Evolutionary conservation across 2,888 invertebrate species (phyloP).

Genomic region (Pyrocoelia pectoralis): DNA sequence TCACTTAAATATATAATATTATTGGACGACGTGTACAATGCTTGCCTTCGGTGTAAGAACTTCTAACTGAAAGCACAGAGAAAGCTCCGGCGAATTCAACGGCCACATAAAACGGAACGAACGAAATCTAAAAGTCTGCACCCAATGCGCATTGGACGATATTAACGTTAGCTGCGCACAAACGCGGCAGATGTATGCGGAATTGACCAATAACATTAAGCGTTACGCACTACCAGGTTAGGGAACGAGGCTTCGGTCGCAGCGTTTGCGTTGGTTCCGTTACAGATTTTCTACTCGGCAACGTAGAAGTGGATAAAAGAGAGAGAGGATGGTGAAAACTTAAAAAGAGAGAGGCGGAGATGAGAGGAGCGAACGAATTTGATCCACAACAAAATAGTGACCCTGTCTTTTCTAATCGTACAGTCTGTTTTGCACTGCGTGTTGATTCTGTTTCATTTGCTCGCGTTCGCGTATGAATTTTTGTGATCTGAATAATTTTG

Average conservation of each 20-base stretch:
- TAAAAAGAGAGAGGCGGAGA: slow-evolving; percentile 59
- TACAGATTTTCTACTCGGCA: slow-evolving; percentile 49
- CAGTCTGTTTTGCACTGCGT: slow-evolving; percentile 60
- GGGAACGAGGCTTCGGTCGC: slow-evolving; percentile 48
- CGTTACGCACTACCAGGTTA: slow-evolving; percentile 50
- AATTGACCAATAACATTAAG: slow-evolving; percentile 46
- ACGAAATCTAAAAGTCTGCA: slow-evolving; percentile 43
- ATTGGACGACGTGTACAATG: slow-evolving; percentile 55
- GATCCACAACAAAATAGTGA: slow-evolving; percentile 64
- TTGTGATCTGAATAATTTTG: slow-evolving; percentile 47
- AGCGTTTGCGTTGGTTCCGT: slow-evolving; percentile 48
- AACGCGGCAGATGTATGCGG: slow-evolving; percentile 37
- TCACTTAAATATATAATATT: slow-evolving; percentile 55
- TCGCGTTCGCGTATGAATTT: slow-evolving; percentile 53
- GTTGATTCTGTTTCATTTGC: no score
- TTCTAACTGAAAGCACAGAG: slow-evolving; percentile 57
- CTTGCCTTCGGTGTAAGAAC: slow-evolving; percentile 54
- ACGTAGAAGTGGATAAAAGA: slow-evolving; percentile 59
- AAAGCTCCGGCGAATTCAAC: slow-evolving; percentile 45
- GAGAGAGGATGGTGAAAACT: slow-evolving; percentile 62
- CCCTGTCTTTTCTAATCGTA: slow-evolving; percentile 61
- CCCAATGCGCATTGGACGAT: slow-evolving; percentile 49
- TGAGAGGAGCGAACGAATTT: slow-evolving; percentile 63
- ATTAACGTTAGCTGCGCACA: slow-evolving; percentile 24
- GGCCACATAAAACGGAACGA: slow-evolving; percentile 37